Percentiles rank a stretch among this genome's conserved stretches.
Evolutionary conservation across 2,113 vertebrate species (phyloP).

Genomic region (Onychorhynchus coronatus): DNA sequence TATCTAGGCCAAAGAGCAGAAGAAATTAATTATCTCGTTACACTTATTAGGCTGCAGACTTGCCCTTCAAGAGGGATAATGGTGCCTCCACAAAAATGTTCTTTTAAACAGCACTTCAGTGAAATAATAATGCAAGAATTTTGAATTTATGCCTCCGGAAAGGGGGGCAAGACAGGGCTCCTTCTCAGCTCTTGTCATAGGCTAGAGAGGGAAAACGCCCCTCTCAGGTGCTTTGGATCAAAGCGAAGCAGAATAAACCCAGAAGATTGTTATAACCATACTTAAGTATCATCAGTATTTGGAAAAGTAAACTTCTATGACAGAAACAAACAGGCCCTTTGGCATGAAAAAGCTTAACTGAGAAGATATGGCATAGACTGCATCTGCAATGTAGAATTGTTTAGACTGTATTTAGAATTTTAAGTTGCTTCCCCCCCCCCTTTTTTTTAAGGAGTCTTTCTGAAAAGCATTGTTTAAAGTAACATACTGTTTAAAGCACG

Average conservation of each 20-base stretch:
- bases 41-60: background rate
- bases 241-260: background rate
- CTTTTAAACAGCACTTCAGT: background rate
- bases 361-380: background rate
- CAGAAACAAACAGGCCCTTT: background rate
- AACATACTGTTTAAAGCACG: background rate
- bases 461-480: background rate
- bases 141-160: background rate
- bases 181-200: background rate
- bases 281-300: background rate
- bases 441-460: background rate
- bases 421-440: background rate
- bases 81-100: background rate
- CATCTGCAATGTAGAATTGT: background rate
- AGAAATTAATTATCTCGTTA: background rate
- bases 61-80: background rate
- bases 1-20: background rate
- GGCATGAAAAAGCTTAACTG: background rate
- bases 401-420: background rate
- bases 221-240: background rate
- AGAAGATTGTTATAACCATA: background rate
- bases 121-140: background rate
- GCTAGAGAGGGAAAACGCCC: background rate
- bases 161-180: background rate
- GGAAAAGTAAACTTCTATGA: background rate